Evolutionary conservation across 2,113 vertebrate genomes (phyloP), one percentile per base, ranked within the genome.

Genomic region (Hydropotes inermis): DNA sequence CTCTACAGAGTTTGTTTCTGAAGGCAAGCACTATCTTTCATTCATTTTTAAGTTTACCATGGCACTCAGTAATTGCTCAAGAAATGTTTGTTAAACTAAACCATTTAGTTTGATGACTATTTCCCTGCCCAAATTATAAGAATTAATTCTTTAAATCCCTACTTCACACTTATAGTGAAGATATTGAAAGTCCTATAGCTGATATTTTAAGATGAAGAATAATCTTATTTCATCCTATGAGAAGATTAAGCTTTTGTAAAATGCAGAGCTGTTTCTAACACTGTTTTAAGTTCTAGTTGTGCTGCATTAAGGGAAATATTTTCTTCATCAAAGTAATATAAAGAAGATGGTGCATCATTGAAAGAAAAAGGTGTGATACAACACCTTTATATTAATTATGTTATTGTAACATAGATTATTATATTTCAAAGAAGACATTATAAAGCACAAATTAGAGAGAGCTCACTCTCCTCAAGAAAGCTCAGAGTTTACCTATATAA

Each of bases 91-190:
- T 36, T 67, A 45, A 86, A 74, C 61, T 96, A 45, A 87, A 47
- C 15, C 52, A 2, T 55, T 15, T n/a, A 43, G 17, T 78, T 87
- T 47, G 16, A 60, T 90, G 55, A 92, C 7, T 61, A 6, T 94
- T 94, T 92, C 45, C 36, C 28, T 86, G 58, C 21, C 39, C 27
- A 25, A 84, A 70, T 83, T 64, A 57, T 61, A 83, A 79, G 30
- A 89, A 94, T 86, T 64, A 92, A 94, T 93, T 93, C 27, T 14
- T 97, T 90, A 87, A 90, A 86, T 55, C 50, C 93, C 64, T 39
- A 50, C 36, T 88, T 95, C 45, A 87, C 15, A 47, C 50, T 15
- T 25, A 54, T 19, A 57, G 13, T 36, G 30, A 89, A 87, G 5
- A 36, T 92, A 64, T 14, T 87, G n/a, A 74, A 47, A 58, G 28